Evolutionary conservation across 2,113 vertebrate species (phyloP).

Genomic region (Peromyscus maniculatus): DNA sequence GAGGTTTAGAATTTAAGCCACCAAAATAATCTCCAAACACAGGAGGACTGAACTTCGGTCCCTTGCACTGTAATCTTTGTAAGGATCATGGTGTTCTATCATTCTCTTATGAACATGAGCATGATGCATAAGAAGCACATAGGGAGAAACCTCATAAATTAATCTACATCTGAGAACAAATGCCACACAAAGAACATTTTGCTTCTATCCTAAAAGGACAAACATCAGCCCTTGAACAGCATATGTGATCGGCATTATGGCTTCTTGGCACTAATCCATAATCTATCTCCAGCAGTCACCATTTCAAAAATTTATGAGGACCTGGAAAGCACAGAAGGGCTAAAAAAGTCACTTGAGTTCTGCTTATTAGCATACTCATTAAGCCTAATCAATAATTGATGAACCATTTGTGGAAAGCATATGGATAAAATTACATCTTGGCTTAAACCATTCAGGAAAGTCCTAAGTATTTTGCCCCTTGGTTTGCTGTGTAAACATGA

Average conservation of each 20-base stretch:
- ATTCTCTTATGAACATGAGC: not conserved
- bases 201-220: slow-evolving; percentile 79
- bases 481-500: slow-evolving; percentile 70
- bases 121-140: slow-evolving; percentile 22
- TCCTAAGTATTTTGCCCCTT: slow-evolving; percentile 10
- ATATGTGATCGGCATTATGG: slow-evolving; percentile 73
- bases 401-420: slow-evolving; percentile 82
- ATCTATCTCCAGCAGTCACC: slow-evolving; percentile 78
- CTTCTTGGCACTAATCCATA: slow-evolving; percentile 76
- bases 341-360: slow-evolving; percentile 80
- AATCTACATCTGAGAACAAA: slow-evolving; percentile 74
- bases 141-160: slow-evolving; percentile 50
- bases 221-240: slow-evolving; percentile 83
- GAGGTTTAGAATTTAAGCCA: not conserved
- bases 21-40: not conserved
- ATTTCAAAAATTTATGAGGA: slow-evolving; percentile 86
- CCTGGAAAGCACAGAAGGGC: slow-evolving; percentile 83
- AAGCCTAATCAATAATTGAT: slow-evolving; percentile 89
- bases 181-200: slow-evolving; percentile 71
- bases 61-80: slow-evolving; percentile 1
- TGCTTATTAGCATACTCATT: slow-evolving; percentile 87
- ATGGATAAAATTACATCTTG: slow-evolving; percentile 80
- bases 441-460: slow-evolving; percentile 67
- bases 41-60: not conserved
- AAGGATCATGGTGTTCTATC: not conserved